phyloP scores from a whole-genome alignment of 2,113 vertebrate species.

The Hystrix brachyura region DNA sequence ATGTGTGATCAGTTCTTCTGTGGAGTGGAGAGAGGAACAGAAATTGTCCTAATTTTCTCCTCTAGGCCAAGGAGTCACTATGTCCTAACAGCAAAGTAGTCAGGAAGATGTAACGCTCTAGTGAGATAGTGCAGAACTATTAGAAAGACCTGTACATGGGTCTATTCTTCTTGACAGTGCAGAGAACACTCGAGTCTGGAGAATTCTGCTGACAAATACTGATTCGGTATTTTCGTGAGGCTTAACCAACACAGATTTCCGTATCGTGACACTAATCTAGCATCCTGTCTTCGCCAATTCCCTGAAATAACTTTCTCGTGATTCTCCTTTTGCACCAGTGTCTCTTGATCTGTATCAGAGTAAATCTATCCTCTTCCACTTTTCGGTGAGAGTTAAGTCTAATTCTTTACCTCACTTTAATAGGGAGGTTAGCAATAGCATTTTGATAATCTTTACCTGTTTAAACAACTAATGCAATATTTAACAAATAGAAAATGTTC shows the following conservation, averaged over 20 bases:
- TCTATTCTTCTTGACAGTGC: background rate
- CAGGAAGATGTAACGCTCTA: background rate
- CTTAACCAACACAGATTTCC: background rate
- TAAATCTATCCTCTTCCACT: background rate
- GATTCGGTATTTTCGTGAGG: background rate
- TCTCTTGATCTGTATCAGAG: background rate
- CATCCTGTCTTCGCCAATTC: background rate
- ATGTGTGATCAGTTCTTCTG: background rate
- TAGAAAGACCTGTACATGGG: background rate
- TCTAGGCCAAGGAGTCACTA: background rate
- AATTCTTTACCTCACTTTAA: background rate
- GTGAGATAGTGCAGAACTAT: rapidly evolving
- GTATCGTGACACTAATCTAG: background rate
- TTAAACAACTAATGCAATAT: background rate
- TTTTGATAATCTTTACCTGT: background rate
- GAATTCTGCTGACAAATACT: background rate
- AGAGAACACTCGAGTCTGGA: background rate
- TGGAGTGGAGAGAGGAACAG: background rate
- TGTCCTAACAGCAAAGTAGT: background rate
- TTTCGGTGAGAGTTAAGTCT: background rate
- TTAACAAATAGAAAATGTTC: background rate
- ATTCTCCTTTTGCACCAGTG: background rate
- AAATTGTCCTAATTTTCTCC: background rate
- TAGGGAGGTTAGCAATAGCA: background rate
- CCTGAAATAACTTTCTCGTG: background rate